Evolutionary conservation across 1,140 invertebrate genomes (phyloP), one percentile per base, ranked within the genome.

Genomic region (Drosophila watanabei): DNA sequence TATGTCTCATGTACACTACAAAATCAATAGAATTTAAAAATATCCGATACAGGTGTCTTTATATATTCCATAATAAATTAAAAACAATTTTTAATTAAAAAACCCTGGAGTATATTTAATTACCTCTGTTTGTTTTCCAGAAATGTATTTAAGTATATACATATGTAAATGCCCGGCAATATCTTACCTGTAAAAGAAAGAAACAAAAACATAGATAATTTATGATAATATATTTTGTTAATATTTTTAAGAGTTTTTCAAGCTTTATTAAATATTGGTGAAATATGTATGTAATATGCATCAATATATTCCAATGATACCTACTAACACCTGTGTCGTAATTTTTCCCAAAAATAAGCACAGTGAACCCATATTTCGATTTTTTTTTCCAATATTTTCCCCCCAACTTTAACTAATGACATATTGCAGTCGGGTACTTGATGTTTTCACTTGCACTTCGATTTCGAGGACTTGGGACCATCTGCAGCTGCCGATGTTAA

Each of bases 401-500:
- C 32, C 32, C 32, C 18, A 48, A 11, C 24, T 37, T 11, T 0
- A 20, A 33, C 43, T 13, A 33, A 69, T 72, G 51, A n/a, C 41
- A 11, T 10, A 61, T 69, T 33, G 43, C 48, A 61, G 14, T 43
- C 35, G 24, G 61, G 30, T 56, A 52, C 56, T 78, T 49, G 20
- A 35, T 61, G 46, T 35, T 45, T 52, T 59, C 46, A 57, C 54
- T 60, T 49, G 32, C 75, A 58, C 41, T 70, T 62, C 18, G 11
- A 11, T 54, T 60, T n/a, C 7, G 33, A 14, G 30, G n/a, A 45
- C 71, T 51, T 35, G 7, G 20, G 18, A 33, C 57, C 48, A 48
- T 57, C 49, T 37, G 56, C 49, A 57, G 33, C 49, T 54, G 37
- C 32, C 18, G 24, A 11, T 35, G 65, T 78, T 78, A 78, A 78